Evolutionary conservation across 2,888 invertebrate genomes (phyloP), one percentile per base, ranked within the genome.

Genomic region (Deilephila elpenor): DNA sequence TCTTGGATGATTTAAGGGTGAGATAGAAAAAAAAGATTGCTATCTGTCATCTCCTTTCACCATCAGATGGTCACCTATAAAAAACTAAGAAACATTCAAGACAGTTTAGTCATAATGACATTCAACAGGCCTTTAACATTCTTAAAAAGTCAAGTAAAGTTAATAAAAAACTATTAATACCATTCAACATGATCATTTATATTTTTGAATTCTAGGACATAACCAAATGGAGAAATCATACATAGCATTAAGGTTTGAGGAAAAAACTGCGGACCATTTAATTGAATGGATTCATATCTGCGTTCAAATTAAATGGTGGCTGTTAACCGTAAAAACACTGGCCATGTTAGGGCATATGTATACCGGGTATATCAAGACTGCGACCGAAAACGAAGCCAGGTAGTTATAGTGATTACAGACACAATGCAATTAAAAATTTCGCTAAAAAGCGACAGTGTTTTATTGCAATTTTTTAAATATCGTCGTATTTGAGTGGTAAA

Each of bases 191-290:
- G 67, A 44, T 51, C 25, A 25, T 51, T 51, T 67, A 51, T 20
- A 62, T 44, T 37, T 64, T 37, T 25, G 44, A 51, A 67, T 67
- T 67, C 67, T 67, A 67, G 67, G 51, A 67, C 51, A 67, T 51
- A 67, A 11, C 67, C 67, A 51, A 67, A 67, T 67, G 67, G 19
- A 67, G 67, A 25, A 67, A 51, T 51, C 51, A 67, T 67, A 67
- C 67, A 67, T 67, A 51, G 5, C 5, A 14, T 67, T 67, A 62
- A 62, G 64, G 64, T 20, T 64, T 44, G 20, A 20, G 20, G 20
- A 44, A 44, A 64, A 37, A 20, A 44, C 32, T 20, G 8, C 19
- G n/a, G 44, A 64, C 14, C 20, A 64, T 64, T 37, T 44, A 37
- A 64, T 44, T 64, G 44, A 64, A 64, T 44, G 64, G 37, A 20